phyloP scores from a whole-genome alignment of 2,797 vertebrate genomes.

The Manis crassicaudata region DNA sequence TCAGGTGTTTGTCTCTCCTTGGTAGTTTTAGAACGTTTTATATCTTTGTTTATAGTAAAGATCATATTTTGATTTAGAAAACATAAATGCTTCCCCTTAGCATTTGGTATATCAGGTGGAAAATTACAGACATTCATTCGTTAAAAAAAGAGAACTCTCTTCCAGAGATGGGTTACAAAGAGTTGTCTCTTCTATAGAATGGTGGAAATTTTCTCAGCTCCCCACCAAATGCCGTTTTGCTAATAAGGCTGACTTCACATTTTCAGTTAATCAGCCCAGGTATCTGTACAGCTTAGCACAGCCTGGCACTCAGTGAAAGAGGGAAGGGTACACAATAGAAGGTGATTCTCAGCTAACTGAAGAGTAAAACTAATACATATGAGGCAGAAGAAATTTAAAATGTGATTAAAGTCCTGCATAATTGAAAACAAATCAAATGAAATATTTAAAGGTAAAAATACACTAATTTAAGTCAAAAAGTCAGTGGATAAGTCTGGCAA shows the following conservation, averaged over 20 bases:
- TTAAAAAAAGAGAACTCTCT: background rate
- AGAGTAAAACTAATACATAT: background rate
- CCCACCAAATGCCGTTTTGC: background rate
- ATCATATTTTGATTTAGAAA: background rate
- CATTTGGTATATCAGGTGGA: background rate
- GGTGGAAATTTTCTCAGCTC: background rate
- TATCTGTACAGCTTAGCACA: background rate
- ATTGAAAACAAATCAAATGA: background rate
- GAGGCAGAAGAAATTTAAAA: background rate
- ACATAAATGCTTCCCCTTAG: background rate
- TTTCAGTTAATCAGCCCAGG: background rate
- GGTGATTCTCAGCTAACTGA: background rate
- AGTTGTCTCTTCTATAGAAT: background rate
- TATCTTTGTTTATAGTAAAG: conserved; percentile 8
- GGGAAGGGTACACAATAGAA: background rate
- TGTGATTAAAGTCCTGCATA: background rate
- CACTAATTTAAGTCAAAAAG: background rate
- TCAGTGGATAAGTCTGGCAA: background rate
- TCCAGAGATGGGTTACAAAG: background rate
- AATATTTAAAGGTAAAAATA: conserved; percentile 8
- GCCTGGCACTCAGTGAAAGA: background rate
- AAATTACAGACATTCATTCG: background rate
- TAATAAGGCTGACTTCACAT: background rate
- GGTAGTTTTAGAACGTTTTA: background rate
- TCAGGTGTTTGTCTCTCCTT: conserved; percentile 34